Evolutionary conservation across 2,888 invertebrate genomes (phyloP), one percentile per base, ranked within the genome.

Genomic region (Yponomeuta cagnagella): DNA sequence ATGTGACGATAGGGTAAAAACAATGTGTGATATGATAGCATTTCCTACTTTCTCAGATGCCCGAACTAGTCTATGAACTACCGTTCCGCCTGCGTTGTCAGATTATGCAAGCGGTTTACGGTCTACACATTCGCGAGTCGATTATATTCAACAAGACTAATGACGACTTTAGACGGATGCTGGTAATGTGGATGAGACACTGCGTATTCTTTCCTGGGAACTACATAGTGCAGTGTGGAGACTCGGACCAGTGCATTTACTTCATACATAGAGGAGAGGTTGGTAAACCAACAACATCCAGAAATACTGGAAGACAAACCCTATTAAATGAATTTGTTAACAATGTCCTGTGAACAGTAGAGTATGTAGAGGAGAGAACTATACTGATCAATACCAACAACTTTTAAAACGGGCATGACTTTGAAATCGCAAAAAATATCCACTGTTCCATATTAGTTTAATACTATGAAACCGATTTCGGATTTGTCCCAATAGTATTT

Each of bases 211-310:
- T 93, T 74, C 90, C 93, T 4, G 91, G 93, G 4, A 93, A 93
- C 78, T 93, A 93, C 71, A 93, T 93, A 10, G 93, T 93, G 10
- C 93, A 93, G 74, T 87, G 90, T 63, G 93, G 93, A 1, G 93
- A 93, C 75, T 89, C 92, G 0, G 91, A 93, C 75, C 92, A 93
- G 73, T 90, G 92, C 72, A 93, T 93, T 80, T 93, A 93, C 75
- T 93, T 93, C 72, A 93, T 93, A 79, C 92, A 93, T 75, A 83
- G 90, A 75, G 93, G 93, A 74, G 90, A 93, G 83, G 93, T 93
- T 76, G 76, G 75, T 2, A 58, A 58, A 58, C 5, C 8, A 52
- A 43, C 43, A 43, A 6, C 43, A 43, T 43, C 37, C 10, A 37
- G 9, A 30, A 15, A 33, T 69, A 69, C 48, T 69, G 37, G 37